Evolutionary conservation across 2,113 vertebrate genomes (phyloP).

Genomic region (Orcinus orca): DNA sequence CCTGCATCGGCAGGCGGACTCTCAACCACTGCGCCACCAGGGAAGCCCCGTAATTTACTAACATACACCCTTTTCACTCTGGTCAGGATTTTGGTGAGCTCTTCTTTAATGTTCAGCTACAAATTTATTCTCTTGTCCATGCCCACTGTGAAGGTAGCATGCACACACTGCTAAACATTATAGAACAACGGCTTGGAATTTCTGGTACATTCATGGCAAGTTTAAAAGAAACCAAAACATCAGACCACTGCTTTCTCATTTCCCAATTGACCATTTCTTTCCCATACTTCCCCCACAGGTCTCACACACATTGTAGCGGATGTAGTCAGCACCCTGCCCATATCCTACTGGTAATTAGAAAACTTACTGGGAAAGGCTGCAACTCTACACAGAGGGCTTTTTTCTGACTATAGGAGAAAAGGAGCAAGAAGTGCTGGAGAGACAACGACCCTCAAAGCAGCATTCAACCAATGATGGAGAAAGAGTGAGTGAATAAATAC

Average conservation of each 20-base stretch:
- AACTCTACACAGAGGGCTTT: background rate
- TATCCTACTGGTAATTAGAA: background rate
- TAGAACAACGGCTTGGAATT: background rate
- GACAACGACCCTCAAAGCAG: background rate
- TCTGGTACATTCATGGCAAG: background rate
- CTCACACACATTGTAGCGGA: background rate
- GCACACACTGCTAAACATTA: background rate
- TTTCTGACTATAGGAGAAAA: background rate
- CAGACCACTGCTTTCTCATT: background rate
- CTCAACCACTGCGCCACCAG: no score
- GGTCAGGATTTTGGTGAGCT: background rate
- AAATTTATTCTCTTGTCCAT: background rate
- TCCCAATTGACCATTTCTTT: background rate
- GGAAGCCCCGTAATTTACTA: background rate
- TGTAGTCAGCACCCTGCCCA: rapidly evolving
- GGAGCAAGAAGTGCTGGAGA: background rate
- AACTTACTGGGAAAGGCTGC: background rate
- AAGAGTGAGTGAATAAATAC: background rate
- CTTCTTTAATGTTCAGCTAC: background rate
- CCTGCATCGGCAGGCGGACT: no score
- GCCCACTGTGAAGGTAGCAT: background rate
- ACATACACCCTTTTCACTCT: background rate
- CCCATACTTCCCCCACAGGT: background rate
- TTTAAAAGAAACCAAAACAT: background rate
- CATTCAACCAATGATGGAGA: background rate